Conservation (phyloP, 2,113 vertebrate species). For the Sinosuthora webbiana region DNA sequence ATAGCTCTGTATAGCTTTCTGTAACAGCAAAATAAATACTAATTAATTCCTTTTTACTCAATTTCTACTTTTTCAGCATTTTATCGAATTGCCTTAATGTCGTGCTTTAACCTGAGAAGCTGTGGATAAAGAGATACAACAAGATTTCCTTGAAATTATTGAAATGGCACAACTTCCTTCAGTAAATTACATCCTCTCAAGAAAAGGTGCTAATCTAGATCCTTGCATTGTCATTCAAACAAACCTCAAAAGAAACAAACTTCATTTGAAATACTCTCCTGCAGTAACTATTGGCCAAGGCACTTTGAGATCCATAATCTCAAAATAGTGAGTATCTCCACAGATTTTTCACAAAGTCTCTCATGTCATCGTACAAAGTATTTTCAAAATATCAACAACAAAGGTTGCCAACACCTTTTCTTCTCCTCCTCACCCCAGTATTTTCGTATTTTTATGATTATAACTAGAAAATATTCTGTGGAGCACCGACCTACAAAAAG, state of each 20-base stretch:
- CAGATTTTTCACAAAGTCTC: background rate
- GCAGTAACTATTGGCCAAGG: background rate
- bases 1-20: background rate
- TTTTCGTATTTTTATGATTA: background rate
- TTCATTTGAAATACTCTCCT: background rate
- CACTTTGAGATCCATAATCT: background rate
- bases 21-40: background rate
- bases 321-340: background rate
- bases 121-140: background rate
- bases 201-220: background rate
- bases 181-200: background rate
- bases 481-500: constrained; percentile 88
- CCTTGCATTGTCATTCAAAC: background rate
- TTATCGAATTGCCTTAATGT: background rate
- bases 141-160: background rate
- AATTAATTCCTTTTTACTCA: background rate
- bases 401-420: background rate
- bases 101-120: background rate
- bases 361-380: background rate
- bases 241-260: background rate
- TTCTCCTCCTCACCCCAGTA: rapidly evolving
- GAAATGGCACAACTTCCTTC: background rate
- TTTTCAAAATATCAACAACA: background rate
- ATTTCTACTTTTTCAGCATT: background rate
- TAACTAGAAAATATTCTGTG: background rate